Base-by-base conservation (phyloP, 2,888 invertebrate species). In the Clunio marinus region DNA sequence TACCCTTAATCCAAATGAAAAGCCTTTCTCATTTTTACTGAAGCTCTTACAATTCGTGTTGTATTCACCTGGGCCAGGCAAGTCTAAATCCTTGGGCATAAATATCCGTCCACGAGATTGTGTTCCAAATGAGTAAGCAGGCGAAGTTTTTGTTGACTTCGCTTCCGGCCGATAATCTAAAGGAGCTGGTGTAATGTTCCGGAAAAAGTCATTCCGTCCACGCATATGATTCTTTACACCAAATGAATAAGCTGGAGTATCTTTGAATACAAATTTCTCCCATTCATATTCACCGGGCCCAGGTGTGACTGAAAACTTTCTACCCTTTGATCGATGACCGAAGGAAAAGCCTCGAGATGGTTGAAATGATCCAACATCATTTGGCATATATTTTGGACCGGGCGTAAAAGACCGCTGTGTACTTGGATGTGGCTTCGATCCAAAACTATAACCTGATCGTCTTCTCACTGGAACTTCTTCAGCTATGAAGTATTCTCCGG, bases 171-270 rank as follows among this genome's bases (percentile, higher is more conserved):
- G 51, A 22, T 51, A 51, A 17, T 22, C 22, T 5, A 17, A 8
- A 2, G 51, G 51, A 20, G 51, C 17, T 5, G 51, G 51, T 17
- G 51, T 51, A 8, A 22, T 20, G 10, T 51, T 51, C 3, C n/a
- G 17, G 27, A 15, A 58, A 27, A 58, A 57, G 2, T 58, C 82
- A 72, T 83, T 83, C 59, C 83, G 78, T 73, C 83, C 85, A 70
- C 85, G 83, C 0, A 76, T 76, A 72, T 83, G 82, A 32, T 86
- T 83, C 76, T 87, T 89, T 70, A 87, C 81, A 25, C 89, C 88
- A 76, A 91, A 86, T 0, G 88, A 82, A 73, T 83, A 88, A 17
- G 82, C 77, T n/a, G 87, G 87, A 4, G 83, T 80, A 70, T 81
- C 17, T 51, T 51, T 51, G 51, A 51, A 51, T 17, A 51, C 7